These are phyloP conservation scores for Volucella inanis DNA, from an alignment of 2,888 invertebrate genomes.

Conservation along the genomic window DNA sequence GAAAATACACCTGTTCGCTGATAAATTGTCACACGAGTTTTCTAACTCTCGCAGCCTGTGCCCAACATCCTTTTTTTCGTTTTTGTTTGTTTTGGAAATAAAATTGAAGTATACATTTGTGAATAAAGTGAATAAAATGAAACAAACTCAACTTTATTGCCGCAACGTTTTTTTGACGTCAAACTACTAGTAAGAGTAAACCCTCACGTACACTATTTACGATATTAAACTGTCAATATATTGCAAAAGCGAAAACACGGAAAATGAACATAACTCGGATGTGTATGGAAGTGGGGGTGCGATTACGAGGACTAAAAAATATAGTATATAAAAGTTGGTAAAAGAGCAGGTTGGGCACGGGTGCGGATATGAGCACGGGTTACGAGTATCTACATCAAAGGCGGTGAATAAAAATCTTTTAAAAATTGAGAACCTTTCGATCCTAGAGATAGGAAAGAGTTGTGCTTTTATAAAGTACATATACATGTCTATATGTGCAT, in stretches of 20 bases:
- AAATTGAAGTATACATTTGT: slow-evolving; percentile 28
- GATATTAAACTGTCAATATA: slow-evolving; percentile 9
- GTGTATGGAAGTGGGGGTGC: neutral
- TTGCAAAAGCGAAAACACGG: neutral
- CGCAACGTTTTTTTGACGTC: slow-evolving; percentile 2
- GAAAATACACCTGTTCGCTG: too few relatives aligned
- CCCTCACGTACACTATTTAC: slow-evolving; percentile 41
- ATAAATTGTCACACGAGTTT: too few relatives aligned
- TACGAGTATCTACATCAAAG: neutral
- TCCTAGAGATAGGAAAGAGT: slow-evolving; percentile 7
- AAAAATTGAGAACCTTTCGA: slow-evolving; percentile 40
- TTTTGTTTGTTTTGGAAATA: slow-evolving; percentile 22
- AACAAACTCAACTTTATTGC: slow-evolving; percentile 23
- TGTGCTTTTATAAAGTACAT: too few relatives aligned
- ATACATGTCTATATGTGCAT: neutral
- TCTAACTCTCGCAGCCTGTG: too few relatives aligned
- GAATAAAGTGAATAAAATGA: slow-evolving; percentile 15
- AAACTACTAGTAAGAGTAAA: slow-evolving; percentile 20
- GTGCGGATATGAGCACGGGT: neutral
- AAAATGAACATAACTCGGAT: slow-evolving; percentile 1
- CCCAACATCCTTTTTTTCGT: neutral
- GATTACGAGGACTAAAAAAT: too few relatives aligned
- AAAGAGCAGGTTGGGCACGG: neutral
- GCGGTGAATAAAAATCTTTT: slow-evolving; percentile 28
- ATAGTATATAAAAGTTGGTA: too few relatives aligned